phyloP scores from a whole-genome alignment of 2,888 invertebrate species.

The Thera britannica region DNA sequence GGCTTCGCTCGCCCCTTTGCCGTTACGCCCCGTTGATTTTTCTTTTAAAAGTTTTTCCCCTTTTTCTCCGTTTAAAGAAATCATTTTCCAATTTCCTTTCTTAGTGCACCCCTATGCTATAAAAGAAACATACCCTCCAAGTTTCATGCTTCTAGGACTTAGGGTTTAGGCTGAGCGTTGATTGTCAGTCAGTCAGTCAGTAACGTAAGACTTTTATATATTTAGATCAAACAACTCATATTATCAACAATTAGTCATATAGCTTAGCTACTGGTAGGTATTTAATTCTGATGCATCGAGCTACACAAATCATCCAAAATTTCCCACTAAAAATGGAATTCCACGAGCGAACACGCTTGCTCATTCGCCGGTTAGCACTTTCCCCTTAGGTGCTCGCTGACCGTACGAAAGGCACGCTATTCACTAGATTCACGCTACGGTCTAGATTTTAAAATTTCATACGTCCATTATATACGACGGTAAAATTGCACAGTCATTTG shows the following conservation, averaged over 20 bases:
- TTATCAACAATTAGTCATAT: not conserved
- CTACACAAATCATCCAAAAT: not conserved
- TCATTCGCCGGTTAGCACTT: slow-evolving; percentile 42
- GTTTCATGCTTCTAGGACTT: no score
- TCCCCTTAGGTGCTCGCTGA: slow-evolving; percentile 43
- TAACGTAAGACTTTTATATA: no score
- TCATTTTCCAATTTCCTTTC: no score
- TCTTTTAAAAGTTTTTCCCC: no score
- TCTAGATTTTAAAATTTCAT: slow-evolving; percentile 53
- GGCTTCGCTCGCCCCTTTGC: no score
- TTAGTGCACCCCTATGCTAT: no score
- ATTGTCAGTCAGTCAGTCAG: no score
- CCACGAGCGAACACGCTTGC: slow-evolving; percentile 26
- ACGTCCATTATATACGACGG: slow-evolving; percentile 22
- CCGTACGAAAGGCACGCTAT: slow-evolving; percentile 47
- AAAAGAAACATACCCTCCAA: no score
- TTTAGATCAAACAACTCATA: not conserved
- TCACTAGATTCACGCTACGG: slow-evolving; percentile 43
- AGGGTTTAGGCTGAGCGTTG: no score
- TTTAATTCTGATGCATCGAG: not conserved
- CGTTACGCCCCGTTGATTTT: no score
- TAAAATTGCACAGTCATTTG: slow-evolving; percentile 21
- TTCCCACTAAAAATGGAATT: slow-evolving; percentile 15
- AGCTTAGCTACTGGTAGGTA: not conserved
- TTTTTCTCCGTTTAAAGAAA: no score